Base-by-base conservation (phyloP, 1,140 invertebrate species). In the Potamilus streckersoni region DNA sequence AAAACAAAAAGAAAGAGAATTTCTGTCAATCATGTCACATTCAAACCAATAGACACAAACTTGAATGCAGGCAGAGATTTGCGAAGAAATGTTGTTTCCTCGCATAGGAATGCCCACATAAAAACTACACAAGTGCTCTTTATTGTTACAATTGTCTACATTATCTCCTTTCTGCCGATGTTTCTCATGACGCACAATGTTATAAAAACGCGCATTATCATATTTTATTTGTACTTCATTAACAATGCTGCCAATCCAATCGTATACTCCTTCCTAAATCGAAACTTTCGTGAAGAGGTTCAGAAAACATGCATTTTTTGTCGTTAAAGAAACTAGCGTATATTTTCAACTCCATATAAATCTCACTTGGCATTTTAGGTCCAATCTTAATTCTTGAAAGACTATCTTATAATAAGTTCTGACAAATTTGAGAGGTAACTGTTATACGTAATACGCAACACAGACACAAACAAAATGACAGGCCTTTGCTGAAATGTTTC, bases 221-320 rank as follows among this genome's bases (percentile, higher is more conserved):
- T 87, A 14, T 87, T 85, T 65, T 87, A 88, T 59, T 62, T 86
- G 31, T 88, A 86, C 66, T 89, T 89, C 63, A 74, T 88, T n/a
- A 88, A 89, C 76, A 87, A 87, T 75, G 84, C 85, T 11, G 84
- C 85, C 11, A 89, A 89, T 61, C 87, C 88, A 0, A 79, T 89
- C 23, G 87, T 89, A 14, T 89, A 89, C 75, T 86, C 84, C 3
- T 87, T 87, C 69, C 85, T 89, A 82, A 89, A 89, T 79, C 74
- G 73, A 23, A 84, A 83, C 27, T 89, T 89, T 72, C 64, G 87
- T 49, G 75, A 74, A 61, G 84, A 87, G 63, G 73, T 86, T 2
- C 76, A 71, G 71, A 81, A 79, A 69, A 63, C 79, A 57, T 78
- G 38, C 38, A 49, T 1, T 8, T 49, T 49, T 8, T 49, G 38